A percentile compares a stretch with the other conserved stretches of the same genome.
Conservation (phyloP, 92 coral and sea anemone genomes). For the Micromussa lordhowensis region DNA sequence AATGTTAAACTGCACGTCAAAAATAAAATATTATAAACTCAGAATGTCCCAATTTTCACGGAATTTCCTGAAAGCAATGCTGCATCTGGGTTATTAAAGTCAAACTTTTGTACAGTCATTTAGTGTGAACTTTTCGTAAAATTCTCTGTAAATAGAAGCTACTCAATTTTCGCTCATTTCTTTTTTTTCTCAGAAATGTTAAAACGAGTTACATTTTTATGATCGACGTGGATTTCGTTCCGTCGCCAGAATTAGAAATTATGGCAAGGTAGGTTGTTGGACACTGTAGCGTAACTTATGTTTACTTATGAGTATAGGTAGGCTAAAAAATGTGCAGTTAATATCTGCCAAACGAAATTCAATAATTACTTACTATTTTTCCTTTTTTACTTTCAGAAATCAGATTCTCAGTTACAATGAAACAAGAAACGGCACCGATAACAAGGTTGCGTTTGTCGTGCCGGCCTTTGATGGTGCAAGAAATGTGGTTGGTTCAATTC, state of each 20-base stretch:
- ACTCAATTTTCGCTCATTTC: neutral
- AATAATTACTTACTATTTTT: neutral
- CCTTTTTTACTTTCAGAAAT: constrained; percentile 17
- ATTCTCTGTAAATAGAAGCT: neutral
- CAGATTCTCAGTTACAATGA: constrained; percentile 25
- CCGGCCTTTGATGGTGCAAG: constrained; percentile 52
- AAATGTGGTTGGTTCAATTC: constrained; percentile 18
- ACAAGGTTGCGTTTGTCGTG: constrained; percentile 38
- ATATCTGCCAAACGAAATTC: neutral
- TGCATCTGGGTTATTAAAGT: no score
- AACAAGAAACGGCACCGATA: constrained; percentile 17
- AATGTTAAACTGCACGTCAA: no score
- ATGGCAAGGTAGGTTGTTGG: constrained; percentile 22
- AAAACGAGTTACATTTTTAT: constrained; percentile 38
- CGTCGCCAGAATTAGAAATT: constrained; percentile 35
- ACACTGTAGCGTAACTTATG: neutral
- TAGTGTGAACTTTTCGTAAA: no score
- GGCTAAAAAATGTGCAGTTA: neutral
- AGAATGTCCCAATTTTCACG: no score
- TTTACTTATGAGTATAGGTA: neutral
- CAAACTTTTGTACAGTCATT: no score
- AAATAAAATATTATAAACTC: no score
- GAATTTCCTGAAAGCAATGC: no score
- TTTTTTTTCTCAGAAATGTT: neutral
- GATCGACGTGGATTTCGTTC: constrained; percentile 49